Evolutionary conservation across 2,797 vertebrate species (phyloP).

Genomic region (Artibeus lituratus): DNA sequence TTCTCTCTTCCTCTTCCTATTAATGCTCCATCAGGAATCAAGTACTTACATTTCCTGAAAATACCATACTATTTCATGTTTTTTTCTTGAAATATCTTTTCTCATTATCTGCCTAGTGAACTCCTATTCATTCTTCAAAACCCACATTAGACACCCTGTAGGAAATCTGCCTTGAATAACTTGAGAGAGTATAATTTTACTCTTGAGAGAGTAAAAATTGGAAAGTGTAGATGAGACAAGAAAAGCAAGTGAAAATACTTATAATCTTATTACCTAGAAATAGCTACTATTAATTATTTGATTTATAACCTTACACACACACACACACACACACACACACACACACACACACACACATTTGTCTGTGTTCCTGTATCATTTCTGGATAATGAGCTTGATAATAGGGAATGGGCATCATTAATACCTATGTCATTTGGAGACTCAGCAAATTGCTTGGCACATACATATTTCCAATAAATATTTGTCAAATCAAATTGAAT

Average conservation of each 20-base stretch:
- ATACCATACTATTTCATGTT: not conserved
- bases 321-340: not conserved
- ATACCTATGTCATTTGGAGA: not conserved
- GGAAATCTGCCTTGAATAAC: constrained; percentile 9
- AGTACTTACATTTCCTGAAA: not conserved
- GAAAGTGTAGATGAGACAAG: not conserved
- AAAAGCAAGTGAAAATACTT: constrained; percentile 3
- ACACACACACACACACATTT: not conserved
- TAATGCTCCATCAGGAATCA: not conserved
- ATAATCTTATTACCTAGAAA: not conserved
- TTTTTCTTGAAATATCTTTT: not conserved
- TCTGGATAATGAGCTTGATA: not conserved
- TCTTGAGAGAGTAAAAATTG: too few species aligned
- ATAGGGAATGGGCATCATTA: not conserved
- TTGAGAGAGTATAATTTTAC: too few species aligned
- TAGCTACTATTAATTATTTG: not conserved
- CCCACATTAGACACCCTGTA: not conserved
- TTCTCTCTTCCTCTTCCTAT: not conserved
- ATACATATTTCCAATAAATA: not conserved
- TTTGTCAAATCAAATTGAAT: not conserved
- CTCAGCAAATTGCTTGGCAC: not conserved
- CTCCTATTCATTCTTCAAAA: constrained; percentile 1
- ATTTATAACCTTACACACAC: not conserved
- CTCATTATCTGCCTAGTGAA: not conserved
- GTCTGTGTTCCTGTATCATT: not conserved